phyloP scores from a whole-genome alignment of 1,140 invertebrate species.

The Cheumatopsyche charites region DNA sequence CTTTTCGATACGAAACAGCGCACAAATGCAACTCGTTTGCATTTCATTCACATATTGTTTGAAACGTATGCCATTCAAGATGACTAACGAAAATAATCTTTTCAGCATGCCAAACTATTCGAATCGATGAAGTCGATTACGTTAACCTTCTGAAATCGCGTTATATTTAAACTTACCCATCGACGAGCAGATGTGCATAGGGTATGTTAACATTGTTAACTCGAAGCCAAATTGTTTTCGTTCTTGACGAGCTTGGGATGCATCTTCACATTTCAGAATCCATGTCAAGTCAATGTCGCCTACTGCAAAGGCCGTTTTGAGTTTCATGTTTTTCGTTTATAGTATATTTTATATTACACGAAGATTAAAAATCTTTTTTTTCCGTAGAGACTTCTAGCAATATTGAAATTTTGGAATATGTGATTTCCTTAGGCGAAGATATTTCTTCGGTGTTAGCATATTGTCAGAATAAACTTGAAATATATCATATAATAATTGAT shows the following conservation, averaged over 20 bases:
- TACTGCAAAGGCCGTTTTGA: no score
- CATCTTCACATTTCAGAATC: background rate
- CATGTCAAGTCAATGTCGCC: background rate
- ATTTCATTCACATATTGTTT: conserved; percentile 15
- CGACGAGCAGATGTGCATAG: background rate
- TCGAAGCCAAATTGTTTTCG: conserved; percentile 7
- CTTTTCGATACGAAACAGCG: no score
- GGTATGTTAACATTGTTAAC: background rate
- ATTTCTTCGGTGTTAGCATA: no score
- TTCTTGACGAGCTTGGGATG: background rate
- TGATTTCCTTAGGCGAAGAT: no score
- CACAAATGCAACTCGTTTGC: no score
- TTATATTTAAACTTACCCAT: background rate
- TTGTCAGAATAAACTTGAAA: no score
- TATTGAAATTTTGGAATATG: no score
- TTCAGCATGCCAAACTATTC: conserved; percentile 12
- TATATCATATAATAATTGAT: no score
- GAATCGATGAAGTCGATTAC: background rate
- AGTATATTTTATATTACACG: no score
- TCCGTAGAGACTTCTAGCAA: no score
- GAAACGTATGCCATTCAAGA: conserved; percentile 7
- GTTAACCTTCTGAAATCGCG: conserved; percentile 3
- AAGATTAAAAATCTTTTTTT: no score
- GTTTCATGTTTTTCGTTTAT: no score
- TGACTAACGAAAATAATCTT: conserved; percentile 8